Percentiles rank a stretch among this genome's conserved stretches.
phyloP scores from a whole-genome alignment of 2,797 vertebrate species.

The Sardinella longiceps region DNA sequence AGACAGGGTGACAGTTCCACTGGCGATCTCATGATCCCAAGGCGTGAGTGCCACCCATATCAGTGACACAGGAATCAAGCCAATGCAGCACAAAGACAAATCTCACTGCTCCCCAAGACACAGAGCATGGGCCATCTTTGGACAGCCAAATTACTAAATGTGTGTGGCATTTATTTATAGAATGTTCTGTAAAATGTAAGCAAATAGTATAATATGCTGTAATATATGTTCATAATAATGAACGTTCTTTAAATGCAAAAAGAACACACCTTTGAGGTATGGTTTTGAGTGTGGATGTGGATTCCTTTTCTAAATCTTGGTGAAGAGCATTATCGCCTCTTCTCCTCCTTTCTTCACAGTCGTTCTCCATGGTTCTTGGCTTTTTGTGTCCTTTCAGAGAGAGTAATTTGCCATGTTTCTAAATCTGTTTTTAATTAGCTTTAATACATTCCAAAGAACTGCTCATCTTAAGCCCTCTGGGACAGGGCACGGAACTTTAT shows the following conservation, averaged over 20 bases:
- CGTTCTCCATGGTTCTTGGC: conserved; percentile 50
- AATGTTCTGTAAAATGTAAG: neutral
- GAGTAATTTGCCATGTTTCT: conserved; percentile 64
- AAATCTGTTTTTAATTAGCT: conserved; percentile 75
- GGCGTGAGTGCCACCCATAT: neutral
- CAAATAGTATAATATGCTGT: too few species aligned
- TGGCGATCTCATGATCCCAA: conserved; percentile 57
- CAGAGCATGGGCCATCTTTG: neutral
- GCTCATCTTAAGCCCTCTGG: conserved; percentile 59
- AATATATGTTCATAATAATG: neutral
- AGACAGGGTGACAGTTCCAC: conserved; percentile 73
- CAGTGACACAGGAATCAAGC: neutral
- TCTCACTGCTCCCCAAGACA: neutral
- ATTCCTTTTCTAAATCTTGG: neutral
- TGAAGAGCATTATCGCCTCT: conserved; percentile 59
- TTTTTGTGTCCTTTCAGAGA: conserved; percentile 66
- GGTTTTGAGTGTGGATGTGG: conserved; percentile 13
- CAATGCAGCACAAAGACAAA: neutral
- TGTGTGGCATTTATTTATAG: neutral
- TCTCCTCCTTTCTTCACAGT: conserved; percentile 56
- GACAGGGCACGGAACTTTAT: conserved; percentile 64
- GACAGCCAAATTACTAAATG: neutral
- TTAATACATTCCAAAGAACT: conserved; percentile 67
- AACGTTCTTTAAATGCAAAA: neutral
- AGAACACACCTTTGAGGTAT: neutral